A percentile compares a stretch with the other conserved stretches of the same genome.
These are phyloP conservation scores for Rhinoraja longicauda DNA, from an alignment of 2,797 vertebrate species.

Conservation along the genomic window DNA sequence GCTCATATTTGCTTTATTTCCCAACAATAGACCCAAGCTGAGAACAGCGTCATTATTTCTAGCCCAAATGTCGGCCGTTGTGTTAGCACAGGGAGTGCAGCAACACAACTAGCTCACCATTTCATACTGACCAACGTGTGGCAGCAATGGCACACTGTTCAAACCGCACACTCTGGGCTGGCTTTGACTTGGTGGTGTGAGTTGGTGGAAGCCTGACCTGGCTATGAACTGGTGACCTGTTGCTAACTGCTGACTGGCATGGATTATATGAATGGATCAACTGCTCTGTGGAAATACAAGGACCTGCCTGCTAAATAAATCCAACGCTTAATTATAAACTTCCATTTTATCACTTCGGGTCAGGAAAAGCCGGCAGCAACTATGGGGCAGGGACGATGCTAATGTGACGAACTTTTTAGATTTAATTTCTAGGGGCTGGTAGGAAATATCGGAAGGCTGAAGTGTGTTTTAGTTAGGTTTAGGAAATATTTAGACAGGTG, in stretches of 20 bases:
- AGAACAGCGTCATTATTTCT: not conserved
- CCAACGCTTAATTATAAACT: not conserved
- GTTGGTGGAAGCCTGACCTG: conserved; percentile 72
- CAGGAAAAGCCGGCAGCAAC: not conserved
- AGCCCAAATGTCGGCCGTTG: not conserved
- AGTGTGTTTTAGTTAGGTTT: not conserved
- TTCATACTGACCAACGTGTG: conserved; percentile 57
- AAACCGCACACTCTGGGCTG: conserved; percentile 71
- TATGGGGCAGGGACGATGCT: not conserved
- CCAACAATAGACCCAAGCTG: not conserved
- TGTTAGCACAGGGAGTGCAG: not conserved
- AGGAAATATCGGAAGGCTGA: not conserved
- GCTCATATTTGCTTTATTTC: not conserved
- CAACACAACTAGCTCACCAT: not conserved
- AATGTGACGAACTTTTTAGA: not conserved
- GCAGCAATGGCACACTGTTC: conserved; percentile 76
- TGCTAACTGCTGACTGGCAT: conserved; percentile 58
- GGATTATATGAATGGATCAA: conserved; percentile 25
- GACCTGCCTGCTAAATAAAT: not conserved
- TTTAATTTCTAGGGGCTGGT: not conserved
- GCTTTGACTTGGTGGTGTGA: conserved; percentile 78
- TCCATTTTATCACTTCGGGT: not conserved
- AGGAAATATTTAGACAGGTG: too few relatives aligned
- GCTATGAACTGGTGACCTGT: conserved; percentile 59
- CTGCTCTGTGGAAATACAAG: not conserved